Evolutionary conservation across 2,113 vertebrate species (phyloP).

Genomic region (Gobio gobio): DNA sequence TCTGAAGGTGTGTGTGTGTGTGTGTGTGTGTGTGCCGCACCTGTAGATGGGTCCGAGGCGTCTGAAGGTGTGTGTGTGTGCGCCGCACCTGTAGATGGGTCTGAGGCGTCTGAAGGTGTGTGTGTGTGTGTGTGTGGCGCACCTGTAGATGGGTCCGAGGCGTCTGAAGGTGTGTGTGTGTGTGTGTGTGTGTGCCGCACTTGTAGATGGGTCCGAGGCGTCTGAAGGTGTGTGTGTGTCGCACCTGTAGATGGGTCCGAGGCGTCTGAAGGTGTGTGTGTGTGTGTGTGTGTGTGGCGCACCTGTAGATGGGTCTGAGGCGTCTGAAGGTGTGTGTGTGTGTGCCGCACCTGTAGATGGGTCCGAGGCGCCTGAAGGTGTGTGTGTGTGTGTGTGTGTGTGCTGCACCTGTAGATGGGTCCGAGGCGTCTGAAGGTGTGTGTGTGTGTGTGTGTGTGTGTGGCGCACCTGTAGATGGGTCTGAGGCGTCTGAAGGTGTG

Average conservation of each 20-base stretch:
- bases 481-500: slow-evolving; percentile 70
- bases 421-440: no score
- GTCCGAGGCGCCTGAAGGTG: slow-evolving; percentile 74
- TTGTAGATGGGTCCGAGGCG: slow-evolving; percentile 68
- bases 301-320: slow-evolving; percentile 68
- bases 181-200: no score
- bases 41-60: slow-evolving; percentile 68
- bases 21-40: no score
- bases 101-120: slow-evolving; percentile 70
- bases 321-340: slow-evolving; percentile 62
- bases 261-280: slow-evolving; percentile 63
- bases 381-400: no score
- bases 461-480: slow-evolving; percentile 55
- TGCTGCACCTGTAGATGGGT: no score
- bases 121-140: no score
- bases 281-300: no score
- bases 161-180: slow-evolving; percentile 62
- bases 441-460: no score
- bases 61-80: slow-evolving; percentile 61
- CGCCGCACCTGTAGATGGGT: slow-evolving; percentile 55
- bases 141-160: slow-evolving; percentile 68
- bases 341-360: slow-evolving; percentile 49
- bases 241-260: slow-evolving; percentile 67
- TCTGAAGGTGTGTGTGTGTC: slow-evolving; percentile 61
- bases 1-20: slow-evolving; percentile 62